phyloP scores from a whole-genome alignment of 2,888 invertebrate genomes.

The Volucella inanis region DNA sequence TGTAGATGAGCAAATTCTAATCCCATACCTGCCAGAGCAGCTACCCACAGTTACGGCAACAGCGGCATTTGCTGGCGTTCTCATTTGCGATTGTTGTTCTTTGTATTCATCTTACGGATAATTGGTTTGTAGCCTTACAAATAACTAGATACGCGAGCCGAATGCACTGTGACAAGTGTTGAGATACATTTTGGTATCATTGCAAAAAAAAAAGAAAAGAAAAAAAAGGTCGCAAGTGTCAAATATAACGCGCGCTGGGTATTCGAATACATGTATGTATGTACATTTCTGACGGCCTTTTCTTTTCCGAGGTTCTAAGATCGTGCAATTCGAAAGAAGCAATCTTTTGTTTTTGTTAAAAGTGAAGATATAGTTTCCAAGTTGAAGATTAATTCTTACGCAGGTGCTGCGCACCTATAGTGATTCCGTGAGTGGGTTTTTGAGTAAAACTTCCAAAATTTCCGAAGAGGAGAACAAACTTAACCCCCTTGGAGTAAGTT shows the following conservation, averaged over 20 bases:
- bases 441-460: slow-evolving; percentile 77
- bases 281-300: background rate
- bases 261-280: slow-evolving; percentile 30
- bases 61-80: slow-evolving; percentile 30
- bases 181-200: slow-evolving; percentile 44
- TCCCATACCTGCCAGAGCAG: slow-evolving; percentile 17
- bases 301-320: too few relatives aligned
- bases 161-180: slow-evolving; percentile 63
- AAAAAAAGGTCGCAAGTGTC: background rate
- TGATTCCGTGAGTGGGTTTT: slow-evolving; percentile 28
- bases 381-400: background rate
- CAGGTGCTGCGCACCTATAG: slow-evolving; percentile 28
- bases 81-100: slow-evolving; percentile 39
- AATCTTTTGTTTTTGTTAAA: slow-evolving; percentile 4
- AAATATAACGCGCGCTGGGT: slow-evolving; percentile 23
- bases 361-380: slow-evolving; percentile 3
- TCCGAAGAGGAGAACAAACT: slow-evolving; percentile 77
- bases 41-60: background rate
- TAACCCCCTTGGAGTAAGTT: slow-evolving; percentile 79
- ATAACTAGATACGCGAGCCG: slow-evolving; percentile 58
- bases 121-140: slow-evolving; percentile 45
- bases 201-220: background rate
- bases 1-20: slow-evolving; percentile 1
- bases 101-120: slow-evolving; percentile 52
- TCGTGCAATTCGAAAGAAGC: background rate